Base-by-base conservation (phyloP, 1,140 invertebrate genomes). In the Ceratina australensis region DNA sequence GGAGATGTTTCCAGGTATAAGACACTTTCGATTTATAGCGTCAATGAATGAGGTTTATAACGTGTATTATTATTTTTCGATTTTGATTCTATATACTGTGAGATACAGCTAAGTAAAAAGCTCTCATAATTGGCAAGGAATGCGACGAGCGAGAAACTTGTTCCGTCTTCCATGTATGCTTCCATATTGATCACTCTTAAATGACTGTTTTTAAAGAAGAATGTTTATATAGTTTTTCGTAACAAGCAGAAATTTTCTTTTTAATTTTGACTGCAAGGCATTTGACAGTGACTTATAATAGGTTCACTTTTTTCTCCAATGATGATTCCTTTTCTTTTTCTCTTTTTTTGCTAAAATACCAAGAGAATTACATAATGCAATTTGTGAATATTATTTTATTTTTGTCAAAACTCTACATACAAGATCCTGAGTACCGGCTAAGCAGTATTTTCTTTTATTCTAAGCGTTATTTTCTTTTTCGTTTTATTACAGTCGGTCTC, bases 91-190 rank as follows among this genome's bases (percentile, higher is more conserved):
- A 73, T 83, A 73, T 72, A 82, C 28, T 59, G 24, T 81, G 49
- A 65, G 42, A 15, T 22, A 63, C 71, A 75, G 72, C 8, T 54
- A 64, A 82, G 67, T 79, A 66, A 61, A 72, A 74, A 83, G 42
- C 64, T 79, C 42, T 83, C 50, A 83, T 50, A 12, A 79, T 76
- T 76, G 68, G 78, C 68, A 74, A 84, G 82, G 54, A 82, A 82
- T 68, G 75, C 68, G 72, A 85, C 72, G 79, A 85, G 72, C 66
- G 56, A 84, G n/a, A 22, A 77, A 79, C 49, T 84, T 64, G 64
- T 42, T 47, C 68, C 74, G 79, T 85, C 84, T 85, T 85, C 84
- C 83, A 85, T n/a, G 22, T 79, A 79, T 82, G 56, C 79, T 85
- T 84, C 75, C 79, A 80, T 10, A 42, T 81, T 80, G 56, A 77